A percentile compares a stretch with the other conserved stretches of the same genome.
phyloP scores from a whole-genome alignment of 2,888 invertebrate species.

The Cheilosia vulpina region DNA sequence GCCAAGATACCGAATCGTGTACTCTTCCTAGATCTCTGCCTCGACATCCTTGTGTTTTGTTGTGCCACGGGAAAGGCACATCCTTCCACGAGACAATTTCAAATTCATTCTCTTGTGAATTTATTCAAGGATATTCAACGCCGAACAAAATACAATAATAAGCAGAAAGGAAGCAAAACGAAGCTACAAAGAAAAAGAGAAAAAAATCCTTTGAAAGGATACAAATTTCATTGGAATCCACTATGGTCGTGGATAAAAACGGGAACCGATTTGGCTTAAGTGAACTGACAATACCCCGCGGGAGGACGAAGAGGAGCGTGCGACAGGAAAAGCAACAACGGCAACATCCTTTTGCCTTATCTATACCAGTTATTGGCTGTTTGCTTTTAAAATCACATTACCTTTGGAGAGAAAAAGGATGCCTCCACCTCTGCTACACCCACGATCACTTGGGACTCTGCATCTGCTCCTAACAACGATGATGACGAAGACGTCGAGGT shows the following conservation, averaged over 20 bases:
- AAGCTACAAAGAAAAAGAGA: not conserved
- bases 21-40: constrained; percentile 15
- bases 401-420: constrained; percentile 34
- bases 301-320: not conserved
- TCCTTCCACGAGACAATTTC: constrained; percentile 43
- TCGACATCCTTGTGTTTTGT: constrained; percentile 14
- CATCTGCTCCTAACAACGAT: constrained; percentile 21
- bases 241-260: constrained; percentile 63
- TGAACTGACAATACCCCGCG: constrained; percentile 66
- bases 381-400: constrained; percentile 73
- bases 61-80: constrained; percentile 28
- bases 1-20: constrained; percentile 66
- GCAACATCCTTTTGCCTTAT: constrained; percentile 61
- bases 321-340: constrained; percentile 46
- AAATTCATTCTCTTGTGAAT: constrained; percentile 68
- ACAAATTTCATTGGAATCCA: constrained; percentile 70
- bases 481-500: constrained; percentile 3
- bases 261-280: constrained; percentile 74
- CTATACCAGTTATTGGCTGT: constrained; percentile 70
- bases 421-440: not conserved
- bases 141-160: constrained; percentile 64
- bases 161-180: constrained; percentile 29
- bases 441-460: constrained; percentile 17
- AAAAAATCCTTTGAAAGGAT: constrained; percentile 64
- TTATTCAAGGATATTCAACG: constrained; percentile 69